Evolutionary conservation across 1,140 invertebrate species (phyloP), one percentile per base, ranked within the genome.

Genomic region (Sogatella furcifera): DNA sequence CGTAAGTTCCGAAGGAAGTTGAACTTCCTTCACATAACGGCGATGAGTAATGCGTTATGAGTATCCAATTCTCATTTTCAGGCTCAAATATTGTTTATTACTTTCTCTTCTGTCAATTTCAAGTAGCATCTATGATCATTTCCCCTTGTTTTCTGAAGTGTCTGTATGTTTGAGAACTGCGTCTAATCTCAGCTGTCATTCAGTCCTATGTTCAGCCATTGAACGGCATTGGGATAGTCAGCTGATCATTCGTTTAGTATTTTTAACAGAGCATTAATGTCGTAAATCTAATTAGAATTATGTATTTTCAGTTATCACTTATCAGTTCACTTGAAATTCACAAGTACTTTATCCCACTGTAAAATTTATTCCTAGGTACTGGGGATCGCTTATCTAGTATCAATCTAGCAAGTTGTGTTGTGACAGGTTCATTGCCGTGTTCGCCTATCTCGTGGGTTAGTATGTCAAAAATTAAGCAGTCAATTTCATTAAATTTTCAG

Each of bases 231-330:
- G 52, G 31, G 42, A 28, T 24, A 57, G 56, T 57, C 56, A 57
- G 56, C 56, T 57, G 56, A 57, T 57, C 17, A 22, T 28, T 14
- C 14, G 22, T 31, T 53, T 28, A 53, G 52, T 15, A 52, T 52
- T n/a, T n/a, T 21, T 24, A 52, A 52, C 46, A 21, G 9, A 52
- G 17, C 22, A 21, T 24, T 52, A 24, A 52, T 52, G 17, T 52
- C 22, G 22, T 21, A 52, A 52, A 24, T 52, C 46, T 21, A 52
- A 52, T 52, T 19, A 52, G 22, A 52, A 52, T 52, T 19, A 14
- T 21, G 17, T 52, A 53, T 46, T 46, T 55, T 66, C 11, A 38
- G 34, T 38, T 38, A 38, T 66, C 11, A 38, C 9, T 38, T 38
- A 38, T 38, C 34, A 38, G 34, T 38, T 38, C 34, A 38, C 34